Evolutionary conservation across 2,113 vertebrate genomes (phyloP).

Genomic region (Oncorhynchus tshawytscha): DNA sequence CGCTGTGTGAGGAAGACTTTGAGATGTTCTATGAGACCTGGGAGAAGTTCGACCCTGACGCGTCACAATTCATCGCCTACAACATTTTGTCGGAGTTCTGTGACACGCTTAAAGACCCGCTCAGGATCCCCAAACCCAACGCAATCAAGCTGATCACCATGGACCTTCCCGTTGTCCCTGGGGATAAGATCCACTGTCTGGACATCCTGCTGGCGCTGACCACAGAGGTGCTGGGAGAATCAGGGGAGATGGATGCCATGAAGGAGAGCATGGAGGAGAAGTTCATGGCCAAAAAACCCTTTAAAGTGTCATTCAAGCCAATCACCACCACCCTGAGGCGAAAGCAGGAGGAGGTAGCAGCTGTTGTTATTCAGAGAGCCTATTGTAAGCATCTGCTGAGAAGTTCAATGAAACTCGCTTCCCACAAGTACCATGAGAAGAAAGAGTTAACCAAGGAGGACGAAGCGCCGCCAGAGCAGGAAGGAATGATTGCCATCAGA

Average conservation of each 20-base stretch:
- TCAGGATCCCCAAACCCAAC: conserved; percentile 91
- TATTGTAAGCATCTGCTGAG: conserved; percentile 78
- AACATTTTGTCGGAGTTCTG: conserved; percentile 87
- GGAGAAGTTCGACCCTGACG: conserved; percentile 94
- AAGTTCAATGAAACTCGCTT: conserved; percentile 75
- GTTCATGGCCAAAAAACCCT: conserved; percentile 93
- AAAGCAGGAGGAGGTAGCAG: conserved; percentile 84
- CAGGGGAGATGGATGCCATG: conserved; percentile 87
- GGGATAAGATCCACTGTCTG: conserved; percentile 93
- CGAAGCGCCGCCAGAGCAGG: conserved; percentile 67
- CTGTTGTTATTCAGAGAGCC: conserved; percentile 82
- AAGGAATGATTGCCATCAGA: conserved; percentile 73
- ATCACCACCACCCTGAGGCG: conserved; percentile 85
- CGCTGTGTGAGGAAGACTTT: conserved; percentile 89
- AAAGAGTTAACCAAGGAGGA: background rate
- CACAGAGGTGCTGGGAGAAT: conserved; percentile 89
- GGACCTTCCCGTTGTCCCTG: conserved; percentile 91
- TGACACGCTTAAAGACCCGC: conserved; percentile 86
- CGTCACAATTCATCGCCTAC: conserved; percentile 87
- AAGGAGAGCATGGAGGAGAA: conserved; percentile 96
- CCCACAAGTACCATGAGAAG: conserved; percentile 75
- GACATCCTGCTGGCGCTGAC: conserved; percentile 94
- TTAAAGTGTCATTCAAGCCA: conserved; percentile 78
- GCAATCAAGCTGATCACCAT: conserved; percentile 85
- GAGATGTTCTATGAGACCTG: conserved; percentile 97